Base-by-base conservation (phyloP, 23 tunicate species). In the Oikopleura vanhoeffeni region DNA sequence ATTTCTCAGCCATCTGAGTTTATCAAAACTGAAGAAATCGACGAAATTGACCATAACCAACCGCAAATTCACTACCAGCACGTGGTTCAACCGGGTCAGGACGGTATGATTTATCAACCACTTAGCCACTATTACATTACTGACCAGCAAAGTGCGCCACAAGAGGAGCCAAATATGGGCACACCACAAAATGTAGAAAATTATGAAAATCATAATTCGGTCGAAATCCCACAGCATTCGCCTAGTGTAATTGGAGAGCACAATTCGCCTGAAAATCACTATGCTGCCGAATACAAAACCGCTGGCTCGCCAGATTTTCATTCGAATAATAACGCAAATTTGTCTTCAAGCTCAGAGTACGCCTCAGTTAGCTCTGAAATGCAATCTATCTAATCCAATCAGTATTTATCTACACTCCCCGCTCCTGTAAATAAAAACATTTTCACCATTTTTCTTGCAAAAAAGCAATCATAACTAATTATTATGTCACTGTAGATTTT, bases 301-400 rank as follows among this genome's bases (percentile, higher is more conserved):
- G 64, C 13, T 24, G 64, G 18, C 64, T 49, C 64, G 64, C 64
- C 64, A 13, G 64, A 49, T 24, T 49, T 49, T 49, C 64, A 49
- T 8, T n/a, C n/a, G n/a, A n/a, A n/a, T n/a, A 49, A 49, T 49
- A 49, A 49, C 24, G 24, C 64, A 49, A 49, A 13, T 13, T 24
- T 49, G 24, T 49, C 64, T 49, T 49, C 64, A 49, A 49, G 64
- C 79, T 71, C 79, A 38, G 79, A 71, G 35, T 71, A 71, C 79
- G 79, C 79, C 79, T 71, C 79, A 18, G 79, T 30, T 32, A 24
- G 36, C 35, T 71, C 79, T 2, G 79, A 71, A 49, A 49, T 49
- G 64, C 64, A 49, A 49, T 49, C 64, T 8, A 49, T 49, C 64
- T 49, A 49, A n/a, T n/a, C n/a, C n/a, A n/a, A n/a, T n/a, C n/a